Conservation (phyloP, 2,888 invertebrate genomes). For the Spodoptera picta region DNA sequence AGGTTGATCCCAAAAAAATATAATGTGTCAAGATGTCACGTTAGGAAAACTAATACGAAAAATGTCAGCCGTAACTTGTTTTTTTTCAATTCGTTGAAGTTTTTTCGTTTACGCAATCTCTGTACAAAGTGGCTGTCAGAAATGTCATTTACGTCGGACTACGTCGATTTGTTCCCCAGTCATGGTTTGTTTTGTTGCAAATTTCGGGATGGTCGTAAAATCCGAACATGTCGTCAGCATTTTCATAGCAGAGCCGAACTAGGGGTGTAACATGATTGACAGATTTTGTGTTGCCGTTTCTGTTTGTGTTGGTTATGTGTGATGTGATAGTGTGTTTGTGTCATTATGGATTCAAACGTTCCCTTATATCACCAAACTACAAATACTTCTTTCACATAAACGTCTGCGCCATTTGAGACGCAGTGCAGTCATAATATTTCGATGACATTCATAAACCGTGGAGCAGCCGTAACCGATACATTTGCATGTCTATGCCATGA, state of each 20-base stretch:
- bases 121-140: constrained; percentile 48
- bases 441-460: constrained; percentile 61
- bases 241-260: constrained; percentile 36
- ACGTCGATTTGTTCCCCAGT: constrained; percentile 57
- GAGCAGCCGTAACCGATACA: constrained; percentile 50
- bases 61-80: constrained; percentile 22
- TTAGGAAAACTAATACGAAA: constrained; percentile 22
- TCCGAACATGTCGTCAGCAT: constrained; percentile 50
- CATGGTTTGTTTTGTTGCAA: constrained; percentile 62
- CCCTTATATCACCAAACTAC: too few species aligned
- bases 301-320: constrained; percentile 1
- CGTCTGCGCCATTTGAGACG: constrained; percentile 22
- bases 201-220: constrained; percentile 50
- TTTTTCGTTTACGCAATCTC: constrained; percentile 43
- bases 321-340: neutral
- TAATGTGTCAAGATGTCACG: constrained; percentile 8
- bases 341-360: too few species aligned
- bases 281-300: constrained; percentile 23
- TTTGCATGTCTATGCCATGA: constrained; percentile 55
- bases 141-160: constrained; percentile 43
- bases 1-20: constrained; percentile 8
- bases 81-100: constrained; percentile 36
- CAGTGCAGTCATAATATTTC: constrained; percentile 49
- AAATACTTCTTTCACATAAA: constrained; percentile 14
- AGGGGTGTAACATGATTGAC: constrained; percentile 44